Evolutionary conservation across 1,140 invertebrate genomes (phyloP).

Genomic region (Drosophila ohnishii): DNA sequence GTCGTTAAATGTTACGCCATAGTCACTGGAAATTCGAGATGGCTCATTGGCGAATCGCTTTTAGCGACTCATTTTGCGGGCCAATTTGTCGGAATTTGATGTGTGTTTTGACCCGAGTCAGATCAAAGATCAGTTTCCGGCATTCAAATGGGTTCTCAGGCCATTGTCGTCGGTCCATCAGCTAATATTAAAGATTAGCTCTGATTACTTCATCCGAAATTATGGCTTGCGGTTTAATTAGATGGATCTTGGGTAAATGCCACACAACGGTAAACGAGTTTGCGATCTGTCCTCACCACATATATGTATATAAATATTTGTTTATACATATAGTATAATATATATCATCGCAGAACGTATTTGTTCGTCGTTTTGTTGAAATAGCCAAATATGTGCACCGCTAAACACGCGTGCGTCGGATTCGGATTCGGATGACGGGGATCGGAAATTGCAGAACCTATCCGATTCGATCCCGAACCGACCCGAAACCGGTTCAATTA

Average conservation of each 20-base stretch:
- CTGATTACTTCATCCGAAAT: constrained; percentile 70
- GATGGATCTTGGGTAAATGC: constrained; percentile 60
- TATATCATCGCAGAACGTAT: constrained; percentile 23
- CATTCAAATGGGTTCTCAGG: constrained; percentile 56
- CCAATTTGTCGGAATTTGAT: constrained; percentile 40
- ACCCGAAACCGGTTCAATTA: constrained; percentile 58
- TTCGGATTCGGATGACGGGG: constrained; percentile 32
- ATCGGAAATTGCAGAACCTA: constrained; percentile 45
- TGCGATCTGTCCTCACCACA: constrained; percentile 23
- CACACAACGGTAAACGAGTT: constrained; percentile 69
- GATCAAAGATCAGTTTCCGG: constrained; percentile 62
- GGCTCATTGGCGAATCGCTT: constrained; percentile 40
- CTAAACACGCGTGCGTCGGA: constrained; percentile 26
- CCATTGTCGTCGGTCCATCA: constrained; percentile 17
- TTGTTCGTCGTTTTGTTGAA: constrained; percentile 41
- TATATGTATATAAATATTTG: constrained; percentile 3
- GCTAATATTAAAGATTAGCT: constrained; percentile 50
- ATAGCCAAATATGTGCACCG: constrained; percentile 39
- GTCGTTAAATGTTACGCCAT: constrained; percentile 28
- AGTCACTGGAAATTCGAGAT: constrained; percentile 54
- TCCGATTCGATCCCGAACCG: constrained; percentile 21
- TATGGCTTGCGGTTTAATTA: constrained; percentile 51
- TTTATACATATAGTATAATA: constrained; percentile 16
- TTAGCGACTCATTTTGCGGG: constrained; percentile 41
- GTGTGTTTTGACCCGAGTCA: constrained; percentile 44